These are phyloP conservation scores for Batillaria attramentaria DNA, from an alignment of 1,140 invertebrate genomes.

Conservation along the genomic window DNA sequence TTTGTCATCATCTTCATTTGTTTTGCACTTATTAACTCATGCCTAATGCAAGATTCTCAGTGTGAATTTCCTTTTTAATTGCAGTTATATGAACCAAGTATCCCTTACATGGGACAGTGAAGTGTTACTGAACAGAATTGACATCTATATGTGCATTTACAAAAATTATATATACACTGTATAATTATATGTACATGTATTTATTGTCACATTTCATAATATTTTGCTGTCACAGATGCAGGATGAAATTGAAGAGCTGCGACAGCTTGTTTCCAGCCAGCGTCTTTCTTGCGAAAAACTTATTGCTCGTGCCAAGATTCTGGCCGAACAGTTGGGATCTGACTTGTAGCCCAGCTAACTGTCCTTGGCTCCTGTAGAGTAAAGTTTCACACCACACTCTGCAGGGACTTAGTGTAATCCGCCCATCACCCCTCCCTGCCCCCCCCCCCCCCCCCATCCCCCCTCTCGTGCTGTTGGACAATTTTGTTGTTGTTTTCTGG, in stretches of 20 bases:
- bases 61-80: not conserved
- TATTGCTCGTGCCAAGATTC: conserved; percentile 23
- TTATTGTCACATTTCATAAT: too few relatives aligned
- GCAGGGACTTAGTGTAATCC: not conserved
- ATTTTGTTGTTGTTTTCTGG: too few relatives aligned
- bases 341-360: not conserved
- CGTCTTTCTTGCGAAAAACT: conserved; percentile 32
- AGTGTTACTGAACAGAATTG: not conserved
- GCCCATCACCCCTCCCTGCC: not conserved
- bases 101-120: too few relatives aligned
- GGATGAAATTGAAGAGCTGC: conserved; percentile 34
- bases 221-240: conserved; percentile 42
- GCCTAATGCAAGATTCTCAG: not conserved
- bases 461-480: not conserved
- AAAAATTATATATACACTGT: not conserved
- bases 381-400: not conserved
- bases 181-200: conserved; percentile 1
- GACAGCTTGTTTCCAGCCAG: conserved; percentile 33
- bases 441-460: not conserved
- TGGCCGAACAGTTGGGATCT: conserved; percentile 23
- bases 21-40: not conserved
- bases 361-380: not conserved
- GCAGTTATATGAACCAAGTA: not conserved
- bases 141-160: too few relatives aligned
- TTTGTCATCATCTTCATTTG: not conserved